Base-by-base conservation (phyloP, 2,888 invertebrate genomes). In the Anorthoa munda region DNA sequence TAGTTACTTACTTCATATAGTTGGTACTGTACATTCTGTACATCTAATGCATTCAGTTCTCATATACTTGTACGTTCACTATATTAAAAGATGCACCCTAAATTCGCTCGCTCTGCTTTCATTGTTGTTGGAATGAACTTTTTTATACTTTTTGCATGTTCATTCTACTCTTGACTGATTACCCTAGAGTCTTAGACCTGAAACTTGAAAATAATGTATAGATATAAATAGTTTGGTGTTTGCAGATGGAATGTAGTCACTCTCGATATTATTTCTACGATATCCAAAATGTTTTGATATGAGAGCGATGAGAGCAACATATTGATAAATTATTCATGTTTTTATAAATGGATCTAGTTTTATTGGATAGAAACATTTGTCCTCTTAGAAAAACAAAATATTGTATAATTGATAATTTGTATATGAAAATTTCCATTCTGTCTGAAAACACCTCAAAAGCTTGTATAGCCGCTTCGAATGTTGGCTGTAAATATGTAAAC, bases 391-490 rank as follows among this genome's bases (percentile, higher is more conserved):
- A n/a, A 50, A 48, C 2, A 18, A n/a, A 23, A 18, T 17, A 23
- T 51, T 53, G 7, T 48, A 11, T 39, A 39, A 9, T 39, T 39
- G 9, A 39, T 39, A 39, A 1, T 39, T 9, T 39, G 5, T 9
- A 39, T 39, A 39, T 39, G 9, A 39, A 39, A 39, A 39, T 39
- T 9, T 39, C 1, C 39, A 39, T 21, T 77, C 72, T 84, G 84
- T 89, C 86, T 89, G 87, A 83, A 91, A 91, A 86, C 84, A 89
- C 72, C 46, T 1, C 56, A 69, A 51, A 21, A 88, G 92, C 90
- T 93, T 92, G 55, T 79, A 89, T 93, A 94, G 92, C 89, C 82
- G 95, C 95, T 95, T 94, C 88, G 95, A 94, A 95, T 95, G 94
- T 93, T 94, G 95, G 95, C 95, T 94, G 95, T 95, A 94, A 88